Percentiles rank a stretch among this genome's conserved stretches.
phyloP scores from a whole-genome alignment of 2,113 vertebrate genomes.

The Collichthys lucidus region DNA sequence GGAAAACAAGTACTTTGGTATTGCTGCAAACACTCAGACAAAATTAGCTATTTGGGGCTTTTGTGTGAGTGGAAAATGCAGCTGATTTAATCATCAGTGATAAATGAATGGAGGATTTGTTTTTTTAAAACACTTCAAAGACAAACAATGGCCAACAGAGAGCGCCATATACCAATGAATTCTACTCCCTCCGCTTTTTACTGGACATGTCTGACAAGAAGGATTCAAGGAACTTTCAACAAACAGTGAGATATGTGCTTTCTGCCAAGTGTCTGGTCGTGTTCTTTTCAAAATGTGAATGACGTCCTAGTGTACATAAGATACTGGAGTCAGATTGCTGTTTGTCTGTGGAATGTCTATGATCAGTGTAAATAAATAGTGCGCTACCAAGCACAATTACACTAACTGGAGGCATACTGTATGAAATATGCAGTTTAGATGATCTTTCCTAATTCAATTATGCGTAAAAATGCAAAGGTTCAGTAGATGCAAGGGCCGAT shows the following conservation, averaged over 20 bases:
- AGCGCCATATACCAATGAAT: constrained; percentile 31
- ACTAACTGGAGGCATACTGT: neutral
- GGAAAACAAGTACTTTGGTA: neutral
- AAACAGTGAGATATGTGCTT: neutral
- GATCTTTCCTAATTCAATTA: neutral
- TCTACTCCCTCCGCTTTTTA: neutral
- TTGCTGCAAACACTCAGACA: neutral
- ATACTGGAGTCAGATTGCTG: constrained; percentile 3
- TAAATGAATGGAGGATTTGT: neutral
- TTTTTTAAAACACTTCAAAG: neutral
- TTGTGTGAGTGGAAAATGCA: neutral
- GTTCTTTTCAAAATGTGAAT: constrained; percentile 4
- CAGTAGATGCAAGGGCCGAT: neutral
- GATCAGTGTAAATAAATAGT: neutral
- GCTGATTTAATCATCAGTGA: constrained; percentile 1
- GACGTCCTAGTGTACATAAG: neutral
- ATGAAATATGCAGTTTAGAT: neutral
- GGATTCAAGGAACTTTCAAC: constrained; percentile 6
- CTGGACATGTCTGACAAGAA: neutral
- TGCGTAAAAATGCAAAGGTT: neutral
- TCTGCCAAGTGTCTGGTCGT: constrained; percentile 6
- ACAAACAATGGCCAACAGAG: constrained; percentile 58
- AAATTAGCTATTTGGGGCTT: neutral
- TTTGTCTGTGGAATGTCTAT: constrained; percentile 8
- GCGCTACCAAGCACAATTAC: neutral